Evolutionary conservation across 2,113 vertebrate species (phyloP).

Genomic region (Cyanoliseus patagonus): DNA sequence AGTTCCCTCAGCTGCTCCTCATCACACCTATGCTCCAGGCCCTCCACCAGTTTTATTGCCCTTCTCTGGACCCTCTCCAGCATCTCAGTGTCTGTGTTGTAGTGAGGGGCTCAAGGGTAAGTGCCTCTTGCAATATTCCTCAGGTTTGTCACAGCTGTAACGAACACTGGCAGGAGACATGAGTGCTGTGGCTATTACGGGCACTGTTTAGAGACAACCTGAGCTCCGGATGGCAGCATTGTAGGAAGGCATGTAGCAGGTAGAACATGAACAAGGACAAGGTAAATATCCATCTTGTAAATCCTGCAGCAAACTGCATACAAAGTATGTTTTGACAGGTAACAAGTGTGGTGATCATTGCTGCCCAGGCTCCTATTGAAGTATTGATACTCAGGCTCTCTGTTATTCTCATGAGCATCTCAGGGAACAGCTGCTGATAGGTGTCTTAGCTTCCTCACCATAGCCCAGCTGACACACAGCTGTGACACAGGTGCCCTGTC

Average conservation of each 20-base stretch:
- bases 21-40: not conserved
- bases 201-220: not conserved
- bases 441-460: not conserved
- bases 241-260: not conserved
- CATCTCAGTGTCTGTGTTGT: not conserved
- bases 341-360: not conserved
- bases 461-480: not conserved
- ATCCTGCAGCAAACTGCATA: not conserved
- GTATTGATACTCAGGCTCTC: not conserved
- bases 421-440: rapidly evolving
- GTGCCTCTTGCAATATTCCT: not conserved
- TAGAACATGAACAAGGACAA: not conserved
- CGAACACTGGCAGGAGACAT: not conserved
- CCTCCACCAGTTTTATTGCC: not conserved
- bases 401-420: rapidly evolving
- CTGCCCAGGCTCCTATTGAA: not conserved
- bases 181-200: not conserved
- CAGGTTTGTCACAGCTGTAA: not conserved
- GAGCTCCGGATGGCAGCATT: not conserved
- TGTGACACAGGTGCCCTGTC: not conserved
- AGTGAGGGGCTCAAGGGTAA: not conserved
- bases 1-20: not conserved
- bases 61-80: not conserved
- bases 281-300: not conserved
- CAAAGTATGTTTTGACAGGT: not conserved